Percentiles rank a stretch among this genome's conserved stretches.
Conservation (phyloP, 2,113 vertebrate species). For the Rhinichthys klamathensis region DNA sequence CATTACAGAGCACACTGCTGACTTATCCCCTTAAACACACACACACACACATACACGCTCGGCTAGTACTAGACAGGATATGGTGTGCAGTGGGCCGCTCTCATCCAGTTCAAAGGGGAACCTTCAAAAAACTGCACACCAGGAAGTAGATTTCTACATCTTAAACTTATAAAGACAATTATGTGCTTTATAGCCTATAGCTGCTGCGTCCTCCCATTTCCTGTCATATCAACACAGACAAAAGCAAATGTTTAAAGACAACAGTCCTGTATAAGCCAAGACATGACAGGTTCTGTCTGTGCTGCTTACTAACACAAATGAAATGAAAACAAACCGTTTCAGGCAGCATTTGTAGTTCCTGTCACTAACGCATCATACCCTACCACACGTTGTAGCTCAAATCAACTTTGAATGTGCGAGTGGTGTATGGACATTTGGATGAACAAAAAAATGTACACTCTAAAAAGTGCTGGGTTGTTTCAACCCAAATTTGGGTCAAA, state of each 20-base stretch:
- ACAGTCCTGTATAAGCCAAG: conserved; percentile 20
- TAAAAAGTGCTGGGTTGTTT: no score
- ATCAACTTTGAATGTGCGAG: not conserved
- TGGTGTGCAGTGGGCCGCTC: conserved; percentile 28
- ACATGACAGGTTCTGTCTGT: conserved; percentile 38
- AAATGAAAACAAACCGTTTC: conserved; percentile 11
- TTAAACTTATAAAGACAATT: conserved; percentile 31
- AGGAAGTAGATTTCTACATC: conserved; percentile 4
- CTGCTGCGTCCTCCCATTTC: not conserved
- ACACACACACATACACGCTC: conserved; percentile 52
- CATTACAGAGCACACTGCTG: conserved; percentile 77
- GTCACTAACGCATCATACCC: not conserved
- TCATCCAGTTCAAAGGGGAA: conserved; percentile 31
- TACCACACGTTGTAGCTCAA: not conserved
- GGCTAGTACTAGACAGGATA: conserved; percentile 40
- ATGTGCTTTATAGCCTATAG: conserved; percentile 5
- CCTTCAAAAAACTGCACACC: conserved; percentile 15
- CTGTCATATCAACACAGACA: conserved; percentile 1
- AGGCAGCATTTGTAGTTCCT: not conserved
- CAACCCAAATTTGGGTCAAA: no score
- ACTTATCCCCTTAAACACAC: conserved; percentile 67
- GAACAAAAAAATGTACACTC: no score
- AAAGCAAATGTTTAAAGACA: not conserved
- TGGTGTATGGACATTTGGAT: not conserved
- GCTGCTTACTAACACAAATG: not conserved